These are phyloP conservation scores for Phengaris arion DNA, from an alignment of 2,888 invertebrate species.

Conservation along the genomic window DNA sequence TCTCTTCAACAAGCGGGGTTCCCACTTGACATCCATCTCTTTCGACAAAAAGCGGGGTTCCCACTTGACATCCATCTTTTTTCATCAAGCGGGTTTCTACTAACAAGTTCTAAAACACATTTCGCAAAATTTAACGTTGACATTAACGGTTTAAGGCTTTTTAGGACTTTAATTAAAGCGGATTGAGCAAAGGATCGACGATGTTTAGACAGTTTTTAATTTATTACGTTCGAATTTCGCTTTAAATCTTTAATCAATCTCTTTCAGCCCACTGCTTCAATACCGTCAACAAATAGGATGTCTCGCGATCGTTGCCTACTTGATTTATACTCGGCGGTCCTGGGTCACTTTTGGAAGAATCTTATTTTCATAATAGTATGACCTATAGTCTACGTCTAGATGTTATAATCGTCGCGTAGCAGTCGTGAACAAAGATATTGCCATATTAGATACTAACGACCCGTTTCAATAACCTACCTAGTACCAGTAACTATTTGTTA, in stretches of 20 bases:
- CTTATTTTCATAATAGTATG: no score
- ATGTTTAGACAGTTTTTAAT: constrained; percentile 14
- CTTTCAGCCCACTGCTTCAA: not conserved
- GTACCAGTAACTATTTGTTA: no score
- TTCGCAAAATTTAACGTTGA: constrained; percentile 7
- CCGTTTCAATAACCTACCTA: no score
- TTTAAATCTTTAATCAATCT: not conserved
- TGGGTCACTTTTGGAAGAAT: no score
- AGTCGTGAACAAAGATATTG: no score
- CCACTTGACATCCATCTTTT: no score
- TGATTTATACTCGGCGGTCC: not conserved
- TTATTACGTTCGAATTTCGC: not conserved
- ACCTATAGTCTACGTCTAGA: no score
- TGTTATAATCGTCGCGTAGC: no score
- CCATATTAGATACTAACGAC: no score
- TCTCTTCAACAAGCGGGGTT: no score
- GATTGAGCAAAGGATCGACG: not conserved
- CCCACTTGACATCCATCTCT: no score
- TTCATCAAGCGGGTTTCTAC: not conserved
- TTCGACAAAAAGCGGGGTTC: no score
- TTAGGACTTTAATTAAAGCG: constrained; percentile 14
- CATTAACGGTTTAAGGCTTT: constrained; percentile 1
- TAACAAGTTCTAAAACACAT: not conserved
- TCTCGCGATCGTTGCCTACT: not conserved
- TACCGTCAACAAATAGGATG: not conserved